phyloP scores from a whole-genome alignment of 2,113 vertebrate genomes.

The Zosterops lateralis region DNA sequence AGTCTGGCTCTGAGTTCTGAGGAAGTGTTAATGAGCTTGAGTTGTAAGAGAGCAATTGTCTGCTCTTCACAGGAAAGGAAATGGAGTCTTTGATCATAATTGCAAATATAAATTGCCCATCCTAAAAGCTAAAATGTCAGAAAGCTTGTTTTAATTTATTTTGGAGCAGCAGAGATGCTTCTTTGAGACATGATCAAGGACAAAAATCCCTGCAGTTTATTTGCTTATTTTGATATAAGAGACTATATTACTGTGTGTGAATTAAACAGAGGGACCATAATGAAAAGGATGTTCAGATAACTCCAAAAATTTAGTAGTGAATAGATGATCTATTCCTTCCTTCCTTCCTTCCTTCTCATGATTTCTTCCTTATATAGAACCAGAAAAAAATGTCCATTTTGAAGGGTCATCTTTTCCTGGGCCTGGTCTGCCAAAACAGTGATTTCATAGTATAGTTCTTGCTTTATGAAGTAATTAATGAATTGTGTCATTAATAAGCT shows the following conservation, averaged over 20 bases:
- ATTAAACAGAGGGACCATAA: neutral
- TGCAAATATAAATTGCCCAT: conserved; percentile 6
- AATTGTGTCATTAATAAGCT: neutral
- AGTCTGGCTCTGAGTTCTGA: neutral
- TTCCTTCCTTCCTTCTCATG: neutral
- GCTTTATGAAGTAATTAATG: neutral
- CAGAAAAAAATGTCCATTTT: neutral
- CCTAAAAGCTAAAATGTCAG: conserved; percentile 4
- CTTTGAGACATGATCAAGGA: conserved; percentile 2
- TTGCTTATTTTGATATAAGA: neutral
- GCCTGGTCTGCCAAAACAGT: neutral
- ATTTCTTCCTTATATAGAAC: neutral
- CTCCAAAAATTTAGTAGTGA: neutral
- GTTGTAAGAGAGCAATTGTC: neutral
- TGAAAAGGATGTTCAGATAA: neutral
- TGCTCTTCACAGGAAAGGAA: neutral
- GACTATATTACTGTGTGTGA: neutral
- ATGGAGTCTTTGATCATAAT: conserved; percentile 36
- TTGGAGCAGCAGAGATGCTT: neutral
- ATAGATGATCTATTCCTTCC: rapidly evolving
- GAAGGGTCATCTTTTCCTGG: neutral
- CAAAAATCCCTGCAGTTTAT: neutral
- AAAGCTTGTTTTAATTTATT: conserved; percentile 16
- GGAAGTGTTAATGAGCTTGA: conserved; percentile 1
- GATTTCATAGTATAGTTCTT: neutral